These are phyloP conservation scores for Meloidogyne floridensis DNA, from an alignment of 1,140 invertebrate species.

Conservation along the genomic window DNA sequence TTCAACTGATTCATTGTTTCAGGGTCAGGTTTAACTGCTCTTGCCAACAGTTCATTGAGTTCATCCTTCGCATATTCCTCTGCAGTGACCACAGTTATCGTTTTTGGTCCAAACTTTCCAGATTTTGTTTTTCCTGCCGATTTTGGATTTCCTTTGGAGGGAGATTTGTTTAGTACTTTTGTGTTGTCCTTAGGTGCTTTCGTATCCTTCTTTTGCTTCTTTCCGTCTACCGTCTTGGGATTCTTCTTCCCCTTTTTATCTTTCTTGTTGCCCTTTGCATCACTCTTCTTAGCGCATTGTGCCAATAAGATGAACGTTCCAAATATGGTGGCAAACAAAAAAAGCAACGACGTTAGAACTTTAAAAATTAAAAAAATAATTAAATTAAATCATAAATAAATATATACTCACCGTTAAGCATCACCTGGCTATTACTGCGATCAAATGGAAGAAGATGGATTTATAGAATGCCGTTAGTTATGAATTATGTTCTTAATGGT, in stretches of 20 bases:
- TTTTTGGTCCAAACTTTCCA: not conserved
- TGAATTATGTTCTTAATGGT: too few relatives aligned
- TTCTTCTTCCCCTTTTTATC: not conserved
- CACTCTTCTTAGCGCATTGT: not conserved
- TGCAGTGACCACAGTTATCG: not conserved
- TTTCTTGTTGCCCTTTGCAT: not conserved
- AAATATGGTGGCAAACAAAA: not conserved
- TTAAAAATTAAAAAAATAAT: not conserved
- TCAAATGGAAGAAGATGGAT: too few relatives aligned
- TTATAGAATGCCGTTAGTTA: too few relatives aligned
- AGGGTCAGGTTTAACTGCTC: slow-evolving; percentile 3
- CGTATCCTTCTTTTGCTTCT: not conserved
- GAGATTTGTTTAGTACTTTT: not conserved
- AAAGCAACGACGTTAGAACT: not conserved
- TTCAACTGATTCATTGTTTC: not conserved
- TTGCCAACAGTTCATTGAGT: not conserved
- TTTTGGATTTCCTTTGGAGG: not conserved
- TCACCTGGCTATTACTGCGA: not conserved
- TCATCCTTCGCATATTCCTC: not conserved
- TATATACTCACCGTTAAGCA: not conserved
- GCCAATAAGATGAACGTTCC: not conserved
- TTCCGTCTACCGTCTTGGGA: not conserved
- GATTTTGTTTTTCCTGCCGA: not conserved
- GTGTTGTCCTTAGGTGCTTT: slow-evolving; percentile 4
- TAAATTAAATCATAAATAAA: not conserved